Evolutionary conservation across 2,797 vertebrate genomes (phyloP), one percentile per base, ranked within the genome.

Genomic region (Ctenopoma kingsleyae): DNA sequence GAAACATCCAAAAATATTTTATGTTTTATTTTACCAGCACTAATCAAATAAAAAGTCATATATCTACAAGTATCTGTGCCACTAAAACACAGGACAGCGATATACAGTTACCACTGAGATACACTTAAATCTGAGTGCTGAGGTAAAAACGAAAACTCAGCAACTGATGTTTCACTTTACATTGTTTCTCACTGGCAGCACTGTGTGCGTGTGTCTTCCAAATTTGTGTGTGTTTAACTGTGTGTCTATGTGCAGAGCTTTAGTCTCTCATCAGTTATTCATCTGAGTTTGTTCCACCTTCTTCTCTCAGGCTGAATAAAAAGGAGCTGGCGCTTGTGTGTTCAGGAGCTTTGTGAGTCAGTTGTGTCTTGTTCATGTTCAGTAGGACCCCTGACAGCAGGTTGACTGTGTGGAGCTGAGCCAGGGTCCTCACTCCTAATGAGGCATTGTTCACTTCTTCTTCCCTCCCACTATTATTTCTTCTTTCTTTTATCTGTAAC

Each of bases 371-470:
- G 62, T 30, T 30, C 27, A 5, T 11, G n/a, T 78, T 78, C 71
- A 43, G 35, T 8, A 7, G 49, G 76, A 83, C 71, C 68, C 48
- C 71, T 72, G 61, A 76, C 51, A 78, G 56, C 73, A 49, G 49
- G 59, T 72, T 36, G 38, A 81, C 30, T 30, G 51, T 58, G 71
- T 63, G 25, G 32, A 71, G 58, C 74, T 10, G 49, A 76, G 51
- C 57, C 49, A 48, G 57, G 55, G 54, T 80, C 70, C 60, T 82
- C 46, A 17, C 58, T 80, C 66, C 76, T 87, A 89, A 89, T 89
- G 86, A 92, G 81, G 41, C 48, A 40, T 19, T 3, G 0, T 54
- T 68, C 25, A 71, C 32, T 67, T 62, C 20, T 61, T 38, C 57
- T 43, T 41, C 19, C 23, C 17, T 60, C 53, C 67, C 38, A 22